Base-by-base conservation (phyloP, 1,140 invertebrate species). In the Adoxophyes honmai region DNA sequence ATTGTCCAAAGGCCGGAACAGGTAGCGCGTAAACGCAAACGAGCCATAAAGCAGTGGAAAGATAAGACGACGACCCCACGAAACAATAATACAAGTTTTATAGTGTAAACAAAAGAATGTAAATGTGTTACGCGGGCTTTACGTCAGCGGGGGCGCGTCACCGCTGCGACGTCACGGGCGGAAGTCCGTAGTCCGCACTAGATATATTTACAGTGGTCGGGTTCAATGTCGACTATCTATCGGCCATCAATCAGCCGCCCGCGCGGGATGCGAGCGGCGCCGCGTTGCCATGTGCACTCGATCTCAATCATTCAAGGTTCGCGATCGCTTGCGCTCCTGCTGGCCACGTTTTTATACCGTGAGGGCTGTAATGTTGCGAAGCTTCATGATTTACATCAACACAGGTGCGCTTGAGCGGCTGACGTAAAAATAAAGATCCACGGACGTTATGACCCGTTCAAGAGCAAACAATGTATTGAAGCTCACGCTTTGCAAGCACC, bases 161-260 rank as follows among this genome's bases (percentile, higher is more conserved):
- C 68, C 55, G 68, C 65, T 56, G 60, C 71, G 68, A 81, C 84
- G 82, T 82, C 81, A 83, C 76, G 62, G 70, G 55, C 76, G 83
- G 81, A 86, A 83, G 79, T 83, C 70, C 78, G 78, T 28, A 28
- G 21, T 28, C 21, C 6, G 21, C 21, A 28, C 67, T 74, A 81
- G 78, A 83, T 83, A 75, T 83, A 78, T 84, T 78, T 80, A 75
- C 70, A 70, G 33, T 71, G 59, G 59, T 64, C 70, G 80, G 76
- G 80, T 87, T 86, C 84, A 87, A 86, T 86, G 82, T 84, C 84
- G 76, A 75, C 73, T 73, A 85, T 85, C 84, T 85, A 86, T 87
- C 75, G 84, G 55, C 79, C 79, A 86, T 87, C 82, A 87, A 87
- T 87, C 81, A 87, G 52, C 72, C 37, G 11, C 21, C 14, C 39